These are phyloP conservation scores for Taurulus bubalis DNA, from an alignment of 2,113 vertebrate species.

Conservation along the genomic window DNA sequence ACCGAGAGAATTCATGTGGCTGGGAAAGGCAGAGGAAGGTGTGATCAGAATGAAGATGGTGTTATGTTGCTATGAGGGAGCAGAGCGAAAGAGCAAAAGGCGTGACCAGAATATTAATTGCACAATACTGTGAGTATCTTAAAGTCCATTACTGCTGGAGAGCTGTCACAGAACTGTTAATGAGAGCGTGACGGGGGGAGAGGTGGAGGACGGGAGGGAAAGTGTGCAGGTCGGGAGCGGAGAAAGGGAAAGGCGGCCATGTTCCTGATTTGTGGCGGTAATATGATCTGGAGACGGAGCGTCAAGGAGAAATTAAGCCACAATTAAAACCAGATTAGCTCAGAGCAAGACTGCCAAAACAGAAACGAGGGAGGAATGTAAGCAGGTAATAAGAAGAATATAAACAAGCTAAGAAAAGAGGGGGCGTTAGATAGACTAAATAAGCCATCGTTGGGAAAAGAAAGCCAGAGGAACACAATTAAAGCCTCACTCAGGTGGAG, in stretches of 20 bases:
- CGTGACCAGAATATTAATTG: slow-evolving; percentile 66
- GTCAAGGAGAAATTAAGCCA: slow-evolving; percentile 41
- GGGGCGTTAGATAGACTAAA: slow-evolving; percentile 1
- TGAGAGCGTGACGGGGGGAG: slow-evolving; percentile 43
- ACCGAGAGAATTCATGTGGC: slow-evolving; percentile 32
- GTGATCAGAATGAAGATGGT: slow-evolving; percentile 54
- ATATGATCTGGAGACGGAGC: slow-evolving; percentile 27
- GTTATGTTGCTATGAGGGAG: slow-evolving; percentile 30
- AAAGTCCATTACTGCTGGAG: slow-evolving; percentile 53
- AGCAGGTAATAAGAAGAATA: slow-evolving; percentile 23
- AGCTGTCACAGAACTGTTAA: slow-evolving; percentile 65
- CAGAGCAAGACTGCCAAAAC: slow-evolving; percentile 27
- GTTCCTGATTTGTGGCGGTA: slow-evolving; percentile 40
- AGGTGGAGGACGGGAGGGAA: slow-evolving; percentile 15
- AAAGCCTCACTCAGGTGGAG: slow-evolving; percentile 13
- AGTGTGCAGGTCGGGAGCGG: slow-evolving; percentile 2
- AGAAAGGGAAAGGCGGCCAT: neutral
- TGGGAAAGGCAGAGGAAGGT: slow-evolving; percentile 20
- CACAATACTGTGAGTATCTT: slow-evolving; percentile 32
- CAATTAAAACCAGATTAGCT: slow-evolving; percentile 70
- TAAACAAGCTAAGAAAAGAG: neutral
- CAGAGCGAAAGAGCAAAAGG: slow-evolving; percentile 23
- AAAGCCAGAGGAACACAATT: slow-evolving; percentile 7
- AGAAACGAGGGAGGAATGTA: neutral
- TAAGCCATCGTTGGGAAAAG: neutral